Evolutionary conservation across 2,888 invertebrate species (phyloP).

Genomic region (Cancer borealis): DNA sequence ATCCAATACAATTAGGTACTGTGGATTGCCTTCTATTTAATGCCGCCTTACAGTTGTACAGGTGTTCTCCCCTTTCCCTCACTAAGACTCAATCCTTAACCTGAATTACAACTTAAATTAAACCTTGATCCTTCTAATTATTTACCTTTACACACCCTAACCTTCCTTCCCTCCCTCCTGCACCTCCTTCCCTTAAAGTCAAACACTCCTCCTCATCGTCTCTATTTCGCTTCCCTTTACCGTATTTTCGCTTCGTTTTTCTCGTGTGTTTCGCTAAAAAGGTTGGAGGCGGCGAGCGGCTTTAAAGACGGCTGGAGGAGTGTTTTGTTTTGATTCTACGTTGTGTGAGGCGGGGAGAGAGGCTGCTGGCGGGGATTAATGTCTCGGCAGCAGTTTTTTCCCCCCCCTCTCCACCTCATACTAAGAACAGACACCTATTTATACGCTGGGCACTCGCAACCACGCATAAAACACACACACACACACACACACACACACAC

Average conservation of each 20-base stretch:
- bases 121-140: slow-evolving; percentile 33
- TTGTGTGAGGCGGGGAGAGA: slow-evolving; percentile 44
- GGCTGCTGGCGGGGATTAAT: slow-evolving; percentile 51
- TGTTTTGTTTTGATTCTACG: slow-evolving; percentile 60
- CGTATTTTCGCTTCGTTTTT: slow-evolving; percentile 39
- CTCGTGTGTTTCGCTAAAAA: background rate
- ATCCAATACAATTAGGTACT: background rate
- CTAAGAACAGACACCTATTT: slow-evolving; percentile 45
- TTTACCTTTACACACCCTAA: slow-evolving; percentile 30
- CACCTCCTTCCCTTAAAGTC: slow-evolving; percentile 25
- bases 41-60: background rate
- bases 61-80: slow-evolving; percentile 30
- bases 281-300: slow-evolving; percentile 4
- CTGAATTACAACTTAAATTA: slow-evolving; percentile 42
- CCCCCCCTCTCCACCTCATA: background rate
- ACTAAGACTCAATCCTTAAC: slow-evolving; percentile 38
- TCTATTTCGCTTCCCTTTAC: background rate
- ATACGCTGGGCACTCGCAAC: slow-evolving; percentile 33
- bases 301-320: slow-evolving; percentile 22
- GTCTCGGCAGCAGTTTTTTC: slow-evolving; percentile 28
- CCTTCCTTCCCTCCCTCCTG: background rate
- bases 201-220: slow-evolving; percentile 1
- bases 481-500: background rate
- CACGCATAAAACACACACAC: slow-evolving; percentile 45
- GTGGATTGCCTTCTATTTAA: background rate